A percentile compares a stretch with the other conserved stretches of the same genome.
Conservation (phyloP, 2,888 invertebrate species). For the Drosophila mercatorum region DNA sequence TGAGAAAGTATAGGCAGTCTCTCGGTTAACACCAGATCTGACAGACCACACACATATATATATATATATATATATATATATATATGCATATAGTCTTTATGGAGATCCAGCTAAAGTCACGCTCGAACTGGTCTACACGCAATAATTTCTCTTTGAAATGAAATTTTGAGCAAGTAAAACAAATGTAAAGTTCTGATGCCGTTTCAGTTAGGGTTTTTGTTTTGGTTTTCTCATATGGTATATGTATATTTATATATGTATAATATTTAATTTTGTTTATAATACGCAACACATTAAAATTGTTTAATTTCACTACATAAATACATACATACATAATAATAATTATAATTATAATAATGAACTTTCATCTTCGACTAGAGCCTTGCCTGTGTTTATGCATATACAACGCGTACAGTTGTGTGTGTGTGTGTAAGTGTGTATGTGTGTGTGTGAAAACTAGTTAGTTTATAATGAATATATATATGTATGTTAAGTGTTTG, state of each 20-base stretch:
- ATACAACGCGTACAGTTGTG: conserved; percentile 37
- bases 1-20: conserved; percentile 16
- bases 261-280: conserved; percentile 38
- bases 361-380: conserved; percentile 26
- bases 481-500: conserved; percentile 25
- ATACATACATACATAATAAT: conserved; percentile 73
- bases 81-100: not conserved
- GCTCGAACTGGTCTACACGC: not conserved
- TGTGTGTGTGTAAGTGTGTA: conserved; percentile 28
- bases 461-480: conserved; percentile 35
- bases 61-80: not conserved
- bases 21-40: not conserved
- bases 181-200: conserved; percentile 20
- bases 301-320: conserved; percentile 72
- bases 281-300: conserved; percentile 76
- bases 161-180: conserved; percentile 14
- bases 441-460: conserved; percentile 26
- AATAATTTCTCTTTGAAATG: conserved; percentile 4
- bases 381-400: conserved; percentile 18
- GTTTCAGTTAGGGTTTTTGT: conserved; percentile 12
- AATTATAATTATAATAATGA: conserved; percentile 64
- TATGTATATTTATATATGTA: conserved; percentile 46
- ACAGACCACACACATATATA: conserved; percentile 1
- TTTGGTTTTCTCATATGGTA: conserved; percentile 20
- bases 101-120: conserved; percentile 3